Evolutionary conservation across 2,888 invertebrate species (phyloP), one percentile per base, ranked within the genome.

Genomic region (Sesia bembeciformis): DNA sequence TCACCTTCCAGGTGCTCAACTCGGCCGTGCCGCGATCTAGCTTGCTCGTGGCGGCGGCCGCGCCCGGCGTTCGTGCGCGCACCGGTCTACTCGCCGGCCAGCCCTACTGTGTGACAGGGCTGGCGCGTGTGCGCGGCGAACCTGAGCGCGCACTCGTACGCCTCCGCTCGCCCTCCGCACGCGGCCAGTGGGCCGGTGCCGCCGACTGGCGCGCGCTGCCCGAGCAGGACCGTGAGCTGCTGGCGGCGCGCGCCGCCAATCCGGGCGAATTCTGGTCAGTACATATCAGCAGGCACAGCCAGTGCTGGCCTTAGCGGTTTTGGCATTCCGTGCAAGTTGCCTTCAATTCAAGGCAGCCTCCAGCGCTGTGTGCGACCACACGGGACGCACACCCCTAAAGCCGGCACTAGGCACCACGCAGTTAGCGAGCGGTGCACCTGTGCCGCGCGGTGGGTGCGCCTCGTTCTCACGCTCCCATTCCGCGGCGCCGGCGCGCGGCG

Each of bases 21-120:
- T 92, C 93, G 58, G 93, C 93, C 58, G 92, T 93, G 64, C 93
- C 94, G 56, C 86, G 94, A 69, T 93, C 93, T 72, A 93, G 93
- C 74, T 90, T 94, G 59, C 84, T 94, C 54, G 92, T 94, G 61
- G 93, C 93, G 51, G 92, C 92, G 57, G 91, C 58, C 38, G 54
- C 58, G 52, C 53, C 55, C 54, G 49, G 49, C 41, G 49, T 54
- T 52, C 40, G 59, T 52, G 55, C 50, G 39, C 52, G 43, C 46
- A 91, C 91, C 70, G 94, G 94, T 5, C 81, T 94, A 61, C 90
- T 93, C 62, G 91, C 93, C 5, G 92, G 92, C 60, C 93, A 93
- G 68, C 92, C 94, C 2, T 94, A 94, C 77, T 92, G 92, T 66
- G 92, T 94, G 53, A 92, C 93, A 4, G 94, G 93, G n/a, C 81